A percentile compares a stretch with the other conserved stretches of the same genome.
Conservation (phyloP, 2,113 vertebrate genomes). For the Daphoenositta chrysoptera region DNA sequence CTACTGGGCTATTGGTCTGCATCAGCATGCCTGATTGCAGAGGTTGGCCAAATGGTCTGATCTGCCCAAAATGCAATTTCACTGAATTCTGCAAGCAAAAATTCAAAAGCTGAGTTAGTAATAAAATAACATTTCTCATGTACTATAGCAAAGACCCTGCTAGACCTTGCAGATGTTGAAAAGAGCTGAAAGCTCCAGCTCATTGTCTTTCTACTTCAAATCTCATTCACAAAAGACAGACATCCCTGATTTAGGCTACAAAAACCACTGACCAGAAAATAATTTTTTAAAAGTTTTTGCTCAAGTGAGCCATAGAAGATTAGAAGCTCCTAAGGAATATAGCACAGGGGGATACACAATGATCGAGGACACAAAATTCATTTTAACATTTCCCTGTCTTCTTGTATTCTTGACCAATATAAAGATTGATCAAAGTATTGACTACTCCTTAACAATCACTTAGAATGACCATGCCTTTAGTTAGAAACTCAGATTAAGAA, state of each 20-base stretch:
- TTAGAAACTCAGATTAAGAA: neutral
- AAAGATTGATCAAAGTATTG: neutral
- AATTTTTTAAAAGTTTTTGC: neutral
- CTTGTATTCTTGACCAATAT: neutral
- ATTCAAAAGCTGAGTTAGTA: neutral
- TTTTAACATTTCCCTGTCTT: neutral
- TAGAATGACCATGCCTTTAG: neutral
- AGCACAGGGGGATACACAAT: neutral
- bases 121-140: neutral
- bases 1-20: neutral
- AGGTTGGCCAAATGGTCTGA: neutral
- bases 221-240: neutral
- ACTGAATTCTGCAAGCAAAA: neutral
- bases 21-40: neutral
- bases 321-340: neutral
- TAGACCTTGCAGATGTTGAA: neutral
- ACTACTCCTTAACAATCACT: neutral
- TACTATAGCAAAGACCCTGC: neutral
- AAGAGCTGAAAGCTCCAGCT: neutral
- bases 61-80: neutral
- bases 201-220: neutral
- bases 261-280: neutral
- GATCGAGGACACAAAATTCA: neutral
- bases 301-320: neutral
- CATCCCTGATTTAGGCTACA: neutral